phyloP scores from a whole-genome alignment of 35 echinoderm and acorn worm genomes.

The Lytechinus variegatus region DNA sequence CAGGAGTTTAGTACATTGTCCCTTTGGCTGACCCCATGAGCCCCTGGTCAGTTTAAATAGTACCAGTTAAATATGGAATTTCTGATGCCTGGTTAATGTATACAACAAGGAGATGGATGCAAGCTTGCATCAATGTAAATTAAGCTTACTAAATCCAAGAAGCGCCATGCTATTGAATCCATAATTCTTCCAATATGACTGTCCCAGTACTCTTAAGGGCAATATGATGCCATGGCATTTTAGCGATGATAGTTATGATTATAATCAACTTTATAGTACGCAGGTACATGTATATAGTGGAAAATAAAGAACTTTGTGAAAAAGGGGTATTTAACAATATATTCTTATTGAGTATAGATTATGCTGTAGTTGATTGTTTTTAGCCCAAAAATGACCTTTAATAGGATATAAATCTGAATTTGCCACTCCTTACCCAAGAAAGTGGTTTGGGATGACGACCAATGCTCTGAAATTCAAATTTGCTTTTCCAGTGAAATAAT shows the following conservation, averaged over 20 bases:
- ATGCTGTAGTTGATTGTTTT: background rate
- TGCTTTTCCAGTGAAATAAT: background rate
- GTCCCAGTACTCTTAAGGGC: background rate
- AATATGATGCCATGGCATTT: background rate
- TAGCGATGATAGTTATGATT: background rate
- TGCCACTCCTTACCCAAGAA: background rate
- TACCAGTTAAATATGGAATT: background rate
- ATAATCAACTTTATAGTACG: background rate
- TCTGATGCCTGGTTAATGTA: background rate
- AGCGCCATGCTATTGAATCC: background rate
- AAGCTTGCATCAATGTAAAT: conserved; percentile 3
- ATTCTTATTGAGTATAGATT: too few species aligned
- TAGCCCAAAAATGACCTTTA: background rate
- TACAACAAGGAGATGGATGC: background rate
- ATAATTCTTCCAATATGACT: background rate
- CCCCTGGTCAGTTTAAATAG: background rate
- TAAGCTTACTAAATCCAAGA: background rate
- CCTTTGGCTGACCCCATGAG: too few species aligned
- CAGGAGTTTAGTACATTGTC: too few species aligned
- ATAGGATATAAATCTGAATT: background rate
- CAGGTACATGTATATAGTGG: background rate
- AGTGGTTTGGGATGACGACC: background rate
- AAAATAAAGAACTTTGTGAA: too few species aligned
- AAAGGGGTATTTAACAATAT: background rate
- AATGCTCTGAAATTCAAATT: background rate